Conservation (phyloP, 2,113 vertebrate genomes). For the Meriones unguiculatus region DNA sequence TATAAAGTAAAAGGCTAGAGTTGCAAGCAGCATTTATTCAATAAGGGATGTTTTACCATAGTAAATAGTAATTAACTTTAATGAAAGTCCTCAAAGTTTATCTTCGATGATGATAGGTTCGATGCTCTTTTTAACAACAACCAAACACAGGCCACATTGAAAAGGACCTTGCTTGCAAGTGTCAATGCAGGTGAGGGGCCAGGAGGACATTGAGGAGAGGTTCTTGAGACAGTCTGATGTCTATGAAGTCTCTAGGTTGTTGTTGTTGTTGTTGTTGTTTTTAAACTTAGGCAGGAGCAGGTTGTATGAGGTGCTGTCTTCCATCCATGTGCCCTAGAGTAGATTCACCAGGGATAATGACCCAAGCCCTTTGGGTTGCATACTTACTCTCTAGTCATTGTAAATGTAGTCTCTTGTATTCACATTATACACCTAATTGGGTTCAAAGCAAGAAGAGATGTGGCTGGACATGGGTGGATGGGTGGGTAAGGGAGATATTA, state of each 20-base stretch:
- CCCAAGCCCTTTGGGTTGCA: neutral
- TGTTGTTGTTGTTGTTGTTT: neutral
- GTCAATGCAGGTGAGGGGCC: neutral
- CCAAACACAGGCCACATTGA: neutral
- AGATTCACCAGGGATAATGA: neutral
- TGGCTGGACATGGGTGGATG: too few relatives aligned
- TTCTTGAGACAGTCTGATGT: neutral
- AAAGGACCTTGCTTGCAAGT: neutral
- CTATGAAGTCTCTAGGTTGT: neutral
- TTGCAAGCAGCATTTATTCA: constrained; percentile 21
- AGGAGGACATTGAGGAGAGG: neutral
- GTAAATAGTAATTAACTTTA: neutral
- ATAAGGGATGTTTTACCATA: neutral
- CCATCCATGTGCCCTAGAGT: too few relatives aligned
- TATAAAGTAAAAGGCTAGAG: neutral
- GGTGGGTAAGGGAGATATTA: neutral
- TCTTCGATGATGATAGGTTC: neutral
- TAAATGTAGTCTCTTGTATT: neutral
- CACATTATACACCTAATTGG: neutral
- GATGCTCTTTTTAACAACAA: neutral
- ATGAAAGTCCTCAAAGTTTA: neutral
- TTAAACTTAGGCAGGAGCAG: neutral
- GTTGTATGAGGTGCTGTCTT: too few relatives aligned
- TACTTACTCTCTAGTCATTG: neutral
- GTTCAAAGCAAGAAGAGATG: neutral